These are phyloP conservation scores for Spodoptera picta DNA, from an alignment of 2,888 invertebrate species.

Conservation along the genomic window DNA sequence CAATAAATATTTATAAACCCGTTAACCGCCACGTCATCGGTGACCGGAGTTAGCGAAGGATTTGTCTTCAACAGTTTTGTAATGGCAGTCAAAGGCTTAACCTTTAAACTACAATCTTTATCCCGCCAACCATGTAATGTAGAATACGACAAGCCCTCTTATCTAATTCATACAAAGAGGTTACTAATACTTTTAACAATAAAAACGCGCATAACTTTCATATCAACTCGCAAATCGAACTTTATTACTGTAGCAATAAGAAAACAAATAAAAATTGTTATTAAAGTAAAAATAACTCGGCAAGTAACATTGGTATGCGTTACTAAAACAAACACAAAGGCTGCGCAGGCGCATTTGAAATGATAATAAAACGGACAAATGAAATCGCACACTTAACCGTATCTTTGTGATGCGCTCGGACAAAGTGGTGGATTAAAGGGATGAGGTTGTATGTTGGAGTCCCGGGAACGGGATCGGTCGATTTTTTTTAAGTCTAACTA, in stretches of 20 bases:
- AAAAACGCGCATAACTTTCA: neutral
- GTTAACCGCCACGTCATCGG: too few relatives aligned
- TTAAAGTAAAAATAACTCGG: constrained; percentile 47
- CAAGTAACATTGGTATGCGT: constrained; percentile 41
- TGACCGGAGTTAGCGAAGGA: too few relatives aligned
- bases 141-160: too few relatives aligned
- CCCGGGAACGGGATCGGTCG: neutral
- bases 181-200: neutral
- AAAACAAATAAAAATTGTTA: constrained; percentile 34
- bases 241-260: constrained; percentile 6
- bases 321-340: constrained; percentile 56
- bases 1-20: too few relatives aligned
- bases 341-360: constrained; percentile 61
- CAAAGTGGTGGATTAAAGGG: constrained; percentile 62
- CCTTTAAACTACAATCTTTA: too few relatives aligned
- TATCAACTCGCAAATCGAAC: constrained; percentile 11
- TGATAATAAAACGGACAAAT: constrained; percentile 72
- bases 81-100: too few relatives aligned
- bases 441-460: constrained; percentile 8
- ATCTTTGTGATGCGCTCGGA: constrained; percentile 69
- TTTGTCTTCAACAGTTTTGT: too few relatives aligned
- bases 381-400: constrained; percentile 75
- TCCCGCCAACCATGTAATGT: too few relatives aligned
- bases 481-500: too few relatives aligned
- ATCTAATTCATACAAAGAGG: neutral